These are phyloP conservation scores for Epinotia bilunana DNA, from an alignment of 2,888 invertebrate genomes.

Conservation along the genomic window DNA sequence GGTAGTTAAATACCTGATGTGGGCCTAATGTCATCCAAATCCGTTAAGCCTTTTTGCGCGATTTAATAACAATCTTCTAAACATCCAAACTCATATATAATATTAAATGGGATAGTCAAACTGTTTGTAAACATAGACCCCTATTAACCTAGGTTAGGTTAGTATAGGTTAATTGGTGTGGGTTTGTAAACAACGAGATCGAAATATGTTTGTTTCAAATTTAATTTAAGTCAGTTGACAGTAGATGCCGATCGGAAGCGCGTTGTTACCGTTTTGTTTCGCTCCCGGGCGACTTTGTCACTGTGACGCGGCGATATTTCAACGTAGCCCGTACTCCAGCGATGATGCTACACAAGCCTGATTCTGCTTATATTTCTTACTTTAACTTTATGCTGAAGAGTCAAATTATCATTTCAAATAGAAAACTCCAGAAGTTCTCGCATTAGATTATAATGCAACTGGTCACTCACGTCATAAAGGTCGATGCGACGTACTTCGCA, in stretches of 20 bases:
- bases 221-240: neutral
- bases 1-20: no score
- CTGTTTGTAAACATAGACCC: no score
- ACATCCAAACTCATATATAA: no score
- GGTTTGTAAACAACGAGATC: neutral
- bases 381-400: neutral
- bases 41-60: neutral
- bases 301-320: constrained; percentile 43
- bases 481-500: no score
- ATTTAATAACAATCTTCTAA: neutral
- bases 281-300: constrained; percentile 36
- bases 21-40: no score
- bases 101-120: no score
- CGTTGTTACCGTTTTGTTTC: constrained; percentile 25
- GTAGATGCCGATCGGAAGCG: constrained; percentile 7
- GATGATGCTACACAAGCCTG: constrained; percentile 36
- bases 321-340: constrained; percentile 24
- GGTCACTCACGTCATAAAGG: no score
- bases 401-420: neutral
- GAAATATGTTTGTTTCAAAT: neutral
- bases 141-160: no score
- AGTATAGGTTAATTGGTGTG: no score
- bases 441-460: no score
- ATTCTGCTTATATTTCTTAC: constrained; percentile 22
- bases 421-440: no score